phyloP scores from a whole-genome alignment of 2,113 vertebrate genomes.

The Ursus arctos region DNA sequence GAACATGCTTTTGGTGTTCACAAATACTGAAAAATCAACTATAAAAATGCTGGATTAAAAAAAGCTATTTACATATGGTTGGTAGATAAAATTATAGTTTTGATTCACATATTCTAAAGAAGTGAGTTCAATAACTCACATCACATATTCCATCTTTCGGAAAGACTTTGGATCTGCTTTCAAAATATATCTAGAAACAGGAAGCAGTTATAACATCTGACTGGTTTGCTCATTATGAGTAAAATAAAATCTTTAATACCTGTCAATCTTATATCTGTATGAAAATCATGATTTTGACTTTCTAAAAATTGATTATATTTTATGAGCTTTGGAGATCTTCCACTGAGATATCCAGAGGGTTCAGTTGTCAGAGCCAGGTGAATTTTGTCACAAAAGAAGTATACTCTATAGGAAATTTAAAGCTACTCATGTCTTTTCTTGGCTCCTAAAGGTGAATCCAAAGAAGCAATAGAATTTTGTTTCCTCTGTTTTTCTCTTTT shows the following conservation, averaged over 20 bases:
- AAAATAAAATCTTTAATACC: not conserved
- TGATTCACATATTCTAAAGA: not conserved
- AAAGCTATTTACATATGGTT: not conserved
- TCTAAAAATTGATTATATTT: not conserved
- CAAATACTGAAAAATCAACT: conserved; percentile 26
- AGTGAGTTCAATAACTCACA: not conserved
- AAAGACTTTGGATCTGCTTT: not conserved
- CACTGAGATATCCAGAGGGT: not conserved
- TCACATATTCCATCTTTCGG: not conserved
- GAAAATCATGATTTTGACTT: not conserved
- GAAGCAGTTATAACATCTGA: not conserved
- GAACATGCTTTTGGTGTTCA: conserved; percentile 27
- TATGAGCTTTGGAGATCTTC: not conserved
- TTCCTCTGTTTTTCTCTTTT: not conserved
- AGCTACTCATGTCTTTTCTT: not conserved
- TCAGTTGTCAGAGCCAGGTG: not conserved
- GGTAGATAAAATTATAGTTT: conserved; percentile 25
- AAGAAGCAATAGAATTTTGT: not conserved
- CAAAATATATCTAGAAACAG: not conserved
- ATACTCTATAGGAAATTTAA: not conserved
- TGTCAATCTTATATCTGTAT: not conserved
- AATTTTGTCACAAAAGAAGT: not conserved
- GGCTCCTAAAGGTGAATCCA: not conserved
- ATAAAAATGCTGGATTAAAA: not conserved
- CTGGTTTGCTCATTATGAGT: not conserved